Evolutionary conservation across 2,797 vertebrate genomes (phyloP).

Genomic region (Cephalopachus bancanus): DNA sequence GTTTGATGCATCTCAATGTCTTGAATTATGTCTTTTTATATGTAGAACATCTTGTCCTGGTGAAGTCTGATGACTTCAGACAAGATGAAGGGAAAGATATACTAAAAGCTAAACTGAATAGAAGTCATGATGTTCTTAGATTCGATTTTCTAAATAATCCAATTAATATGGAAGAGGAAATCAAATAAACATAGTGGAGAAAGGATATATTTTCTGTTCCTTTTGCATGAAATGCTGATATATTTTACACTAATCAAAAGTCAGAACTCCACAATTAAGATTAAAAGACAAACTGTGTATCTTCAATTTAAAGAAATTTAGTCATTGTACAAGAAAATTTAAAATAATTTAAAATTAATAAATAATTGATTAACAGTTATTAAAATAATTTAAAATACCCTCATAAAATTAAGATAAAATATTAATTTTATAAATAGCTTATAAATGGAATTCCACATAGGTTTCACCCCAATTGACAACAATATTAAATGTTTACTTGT

Average conservation of each 20-base stretch:
- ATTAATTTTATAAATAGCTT: not conserved
- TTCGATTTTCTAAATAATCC: not conserved
- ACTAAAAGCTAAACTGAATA: not conserved
- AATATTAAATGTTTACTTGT: not conserved
- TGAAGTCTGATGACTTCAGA: not conserved
- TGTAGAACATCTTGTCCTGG: not conserved
- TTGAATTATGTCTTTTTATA: not conserved
- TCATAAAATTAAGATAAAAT: too few species aligned
- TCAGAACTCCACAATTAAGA: not conserved
- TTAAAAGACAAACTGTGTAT: not conserved
- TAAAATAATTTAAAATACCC: too few species aligned
- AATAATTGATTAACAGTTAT: too few species aligned
- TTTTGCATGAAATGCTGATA: not conserved
- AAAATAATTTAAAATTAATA: not conserved
- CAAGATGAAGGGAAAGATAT: not conserved
- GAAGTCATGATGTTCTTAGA: not conserved
- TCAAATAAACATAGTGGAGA: not conserved
- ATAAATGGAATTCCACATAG: not conserved
- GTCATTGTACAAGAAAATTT: not conserved
- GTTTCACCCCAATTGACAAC: not conserved
- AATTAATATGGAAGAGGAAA: not conserved
- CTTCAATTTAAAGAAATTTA: not conserved
- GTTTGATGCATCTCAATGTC: not conserved
- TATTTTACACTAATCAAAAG: not conserved
- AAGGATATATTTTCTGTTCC: not conserved